These are phyloP conservation scores for Sclerurus mexicanus DNA, from an alignment of 2,113 vertebrate species.

Conservation along the genomic window DNA sequence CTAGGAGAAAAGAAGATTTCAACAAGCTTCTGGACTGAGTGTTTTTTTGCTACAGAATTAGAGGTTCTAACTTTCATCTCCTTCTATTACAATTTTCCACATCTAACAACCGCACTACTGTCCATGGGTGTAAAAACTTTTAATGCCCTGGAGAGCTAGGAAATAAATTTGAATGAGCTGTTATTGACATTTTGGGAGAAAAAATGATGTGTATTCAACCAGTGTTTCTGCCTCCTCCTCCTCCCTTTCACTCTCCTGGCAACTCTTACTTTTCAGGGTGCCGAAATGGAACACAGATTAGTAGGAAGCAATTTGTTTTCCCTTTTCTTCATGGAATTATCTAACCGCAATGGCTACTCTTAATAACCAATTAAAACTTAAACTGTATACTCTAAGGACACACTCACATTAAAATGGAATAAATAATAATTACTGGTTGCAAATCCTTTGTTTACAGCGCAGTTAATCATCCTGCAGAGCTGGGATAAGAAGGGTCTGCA, in stretches of 20 bases:
- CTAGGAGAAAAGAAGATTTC: not conserved
- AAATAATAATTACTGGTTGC: not conserved
- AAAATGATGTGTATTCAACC: not conserved
- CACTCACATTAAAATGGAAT: not conserved
- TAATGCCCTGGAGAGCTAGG: not conserved
- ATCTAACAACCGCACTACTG: not conserved
- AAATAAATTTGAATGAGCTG: not conserved
- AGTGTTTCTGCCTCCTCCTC: not conserved
- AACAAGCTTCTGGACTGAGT: not conserved
- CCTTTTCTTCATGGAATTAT: not conserved
- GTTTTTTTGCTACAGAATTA: not conserved
- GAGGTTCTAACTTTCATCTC: not conserved
- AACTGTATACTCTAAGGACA: not conserved
- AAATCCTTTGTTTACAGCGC: not conserved
- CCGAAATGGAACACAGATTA: not conserved
- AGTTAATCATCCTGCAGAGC: not conserved
- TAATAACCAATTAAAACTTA: slow-evolving; percentile 21
- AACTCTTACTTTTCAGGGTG: not conserved
- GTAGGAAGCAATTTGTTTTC: not conserved
- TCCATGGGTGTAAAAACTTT: not conserved
- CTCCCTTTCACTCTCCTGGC: not conserved
- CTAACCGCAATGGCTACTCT: not conserved
- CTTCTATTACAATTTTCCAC: not conserved
- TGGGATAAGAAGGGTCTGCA: not conserved
- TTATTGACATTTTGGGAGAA: not conserved